Percentiles rank a stretch among this genome's conserved stretches.
Conservation (phyloP, 2,113 vertebrate species). For the Petaurus breviceps region DNA sequence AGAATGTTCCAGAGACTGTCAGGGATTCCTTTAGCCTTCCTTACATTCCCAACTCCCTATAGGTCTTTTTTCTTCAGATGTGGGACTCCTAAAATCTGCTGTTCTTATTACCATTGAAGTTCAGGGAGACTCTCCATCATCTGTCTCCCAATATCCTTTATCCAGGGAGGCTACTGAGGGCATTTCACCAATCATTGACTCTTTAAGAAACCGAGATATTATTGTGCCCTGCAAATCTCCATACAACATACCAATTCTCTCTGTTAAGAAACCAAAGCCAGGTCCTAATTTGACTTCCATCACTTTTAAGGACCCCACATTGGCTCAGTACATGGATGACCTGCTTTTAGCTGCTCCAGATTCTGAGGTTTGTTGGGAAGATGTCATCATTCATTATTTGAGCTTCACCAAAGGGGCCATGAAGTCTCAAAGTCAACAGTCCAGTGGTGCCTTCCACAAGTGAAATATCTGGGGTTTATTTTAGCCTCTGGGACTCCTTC, state of each 20-base stretch:
- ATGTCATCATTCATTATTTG: background rate
- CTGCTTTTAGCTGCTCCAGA: background rate
- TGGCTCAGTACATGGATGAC: background rate
- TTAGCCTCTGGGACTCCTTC: background rate
- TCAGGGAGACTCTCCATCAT: background rate
- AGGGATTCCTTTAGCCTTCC: background rate
- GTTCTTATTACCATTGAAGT: background rate
- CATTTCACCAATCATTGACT: background rate
- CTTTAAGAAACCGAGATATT: background rate
- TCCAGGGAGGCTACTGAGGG: too few relatives aligned
- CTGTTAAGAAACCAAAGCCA: background rate
- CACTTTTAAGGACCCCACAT: background rate
- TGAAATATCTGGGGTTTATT: background rate
- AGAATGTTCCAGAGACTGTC: background rate
- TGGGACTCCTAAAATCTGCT: background rate
- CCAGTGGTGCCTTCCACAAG: background rate
- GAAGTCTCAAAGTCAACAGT: background rate
- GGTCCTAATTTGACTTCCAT: background rate
- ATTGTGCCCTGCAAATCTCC: background rate
- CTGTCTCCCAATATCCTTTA: background rate
- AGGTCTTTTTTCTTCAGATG: background rate
- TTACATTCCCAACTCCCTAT: background rate
- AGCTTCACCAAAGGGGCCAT: background rate
- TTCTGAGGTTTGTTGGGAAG: background rate
- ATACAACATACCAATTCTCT: background rate